These are phyloP conservation scores for Dendrophyllia cribrosa DNA, from an alignment of 64 coral and sea anemone species.

Conservation along the genomic window DNA sequence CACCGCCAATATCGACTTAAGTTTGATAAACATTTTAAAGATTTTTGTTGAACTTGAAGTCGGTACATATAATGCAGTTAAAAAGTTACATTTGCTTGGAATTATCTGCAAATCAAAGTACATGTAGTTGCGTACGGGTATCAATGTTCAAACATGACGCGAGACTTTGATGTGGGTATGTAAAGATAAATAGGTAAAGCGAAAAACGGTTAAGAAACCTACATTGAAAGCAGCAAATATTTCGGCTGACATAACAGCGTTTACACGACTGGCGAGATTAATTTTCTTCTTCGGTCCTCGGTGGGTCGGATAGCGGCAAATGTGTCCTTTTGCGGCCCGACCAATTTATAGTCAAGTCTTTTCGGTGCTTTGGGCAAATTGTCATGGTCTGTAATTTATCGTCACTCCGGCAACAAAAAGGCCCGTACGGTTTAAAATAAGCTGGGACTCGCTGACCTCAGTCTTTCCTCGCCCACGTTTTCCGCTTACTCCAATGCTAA, in stretches of 20 bases:
- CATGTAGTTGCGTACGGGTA: too few species aligned
- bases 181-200: neutral
- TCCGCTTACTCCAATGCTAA: constrained; percentile 42
- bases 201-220: neutral
- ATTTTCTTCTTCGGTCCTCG: constrained; percentile 1
- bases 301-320: constrained; percentile 27
- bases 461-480: constrained; percentile 57
- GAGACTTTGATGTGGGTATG: too few species aligned
- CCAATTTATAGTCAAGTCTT: constrained; percentile 44
- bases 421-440: constrained; percentile 59
- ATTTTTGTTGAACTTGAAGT: too few species aligned
- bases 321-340: constrained; percentile 3
- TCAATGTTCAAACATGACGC: too few species aligned
- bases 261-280: neutral
- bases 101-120: too few species aligned
- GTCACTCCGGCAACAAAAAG: neutral
- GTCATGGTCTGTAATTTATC: neutral
- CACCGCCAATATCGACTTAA: too few species aligned
- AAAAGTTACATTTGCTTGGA: too few species aligned
- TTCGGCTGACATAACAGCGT: constrained; percentile 29
- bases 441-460: constrained; percentile 29
- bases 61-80: too few species aligned
- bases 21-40: too few species aligned
- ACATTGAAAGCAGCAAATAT: constrained; percentile 29
- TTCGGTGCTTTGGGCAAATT: constrained; percentile 47